These are phyloP conservation scores for Salvelinus fontinalis DNA, from an alignment of 2,113 vertebrate genomes.

Conservation along the genomic window DNA sequence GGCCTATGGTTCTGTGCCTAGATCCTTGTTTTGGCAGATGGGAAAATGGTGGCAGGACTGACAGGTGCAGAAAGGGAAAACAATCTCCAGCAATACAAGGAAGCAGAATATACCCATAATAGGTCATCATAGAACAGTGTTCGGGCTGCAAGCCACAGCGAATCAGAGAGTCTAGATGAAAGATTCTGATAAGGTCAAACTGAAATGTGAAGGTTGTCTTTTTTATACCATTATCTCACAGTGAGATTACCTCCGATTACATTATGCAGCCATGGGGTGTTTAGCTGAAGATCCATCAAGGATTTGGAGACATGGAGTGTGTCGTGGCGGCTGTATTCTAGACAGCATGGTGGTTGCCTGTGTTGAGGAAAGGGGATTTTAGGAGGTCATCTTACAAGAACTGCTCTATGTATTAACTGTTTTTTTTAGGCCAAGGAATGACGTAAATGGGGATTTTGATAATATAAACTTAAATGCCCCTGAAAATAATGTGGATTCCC, in stretches of 20 bases:
- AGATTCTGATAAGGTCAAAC: neutral
- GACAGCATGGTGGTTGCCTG: neutral
- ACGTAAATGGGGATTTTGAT: too few species aligned
- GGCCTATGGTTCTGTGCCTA: neutral
- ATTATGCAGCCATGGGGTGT: neutral
- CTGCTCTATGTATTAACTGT: neutral
- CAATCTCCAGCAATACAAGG: neutral
- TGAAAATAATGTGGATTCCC: too few species aligned
- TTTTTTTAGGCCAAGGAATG: too few species aligned
- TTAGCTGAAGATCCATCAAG: neutral
- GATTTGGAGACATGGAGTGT: neutral
- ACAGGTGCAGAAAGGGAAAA: neutral
- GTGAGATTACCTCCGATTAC: neutral
- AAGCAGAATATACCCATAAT: neutral
- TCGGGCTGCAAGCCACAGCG: neutral
- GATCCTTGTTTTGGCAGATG: neutral
- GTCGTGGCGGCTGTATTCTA: neutral
- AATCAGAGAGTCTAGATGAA: neutral
- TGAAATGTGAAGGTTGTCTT: neutral
- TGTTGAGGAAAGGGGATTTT: neutral
- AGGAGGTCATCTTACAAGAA: neutral
- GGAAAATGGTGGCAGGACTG: neutral
- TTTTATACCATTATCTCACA: neutral
- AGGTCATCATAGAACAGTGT: neutral
- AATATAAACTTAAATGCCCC: neutral